Base-by-base conservation (phyloP, 2,797 vertebrate species). In the Eulemur albifrons region DNA sequence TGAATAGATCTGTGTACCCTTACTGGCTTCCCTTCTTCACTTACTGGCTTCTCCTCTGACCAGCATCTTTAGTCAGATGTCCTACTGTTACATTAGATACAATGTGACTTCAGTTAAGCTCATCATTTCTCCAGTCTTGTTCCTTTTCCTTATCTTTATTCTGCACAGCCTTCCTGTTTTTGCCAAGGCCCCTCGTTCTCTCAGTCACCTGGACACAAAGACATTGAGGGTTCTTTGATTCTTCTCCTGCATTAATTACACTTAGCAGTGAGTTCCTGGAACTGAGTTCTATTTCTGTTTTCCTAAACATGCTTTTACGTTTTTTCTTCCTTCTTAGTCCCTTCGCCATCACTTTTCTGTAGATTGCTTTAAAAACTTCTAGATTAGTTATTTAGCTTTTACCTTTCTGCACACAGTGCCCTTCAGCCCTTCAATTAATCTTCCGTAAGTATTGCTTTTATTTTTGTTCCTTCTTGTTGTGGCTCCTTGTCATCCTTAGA, bases 391-490 rank as follows among this genome's bases (percentile, higher is more conserved):
- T 38, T 87, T 88, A 88, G 80, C 59, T 76, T 96, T 94, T 57
- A 50, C 32, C 38, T 45, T 67, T 76, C 50, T 88, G 48, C 45
- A n/a, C 23, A 81, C 27, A 73, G 14, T 95, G 38, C 38, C 38
- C 38, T 38, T 38, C 38, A 38, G 20, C 14, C 54, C 35, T 96
- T 75, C 88, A 82, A 9, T 70, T 86, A 89, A 59, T 82, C 54
- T 87, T 91, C 30, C 30, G 86, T 88, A 86, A 93, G 11, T 80
- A 43, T 76, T 45, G 5, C 25, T 90, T 91, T 89, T 85, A 61
- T 38, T 90, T 86, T 75, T 94, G 20, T 84, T 93, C 70, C 17
- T 94, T 43, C 35, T 96, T 63, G 12, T 92, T 84, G 32, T 76
- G 61, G 52, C 65, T 96, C 73, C 43, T 43, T 96, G 69, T 93